phyloP scores from a whole-genome alignment of 2,888 invertebrate genomes.

The Formica aserva region DNA sequence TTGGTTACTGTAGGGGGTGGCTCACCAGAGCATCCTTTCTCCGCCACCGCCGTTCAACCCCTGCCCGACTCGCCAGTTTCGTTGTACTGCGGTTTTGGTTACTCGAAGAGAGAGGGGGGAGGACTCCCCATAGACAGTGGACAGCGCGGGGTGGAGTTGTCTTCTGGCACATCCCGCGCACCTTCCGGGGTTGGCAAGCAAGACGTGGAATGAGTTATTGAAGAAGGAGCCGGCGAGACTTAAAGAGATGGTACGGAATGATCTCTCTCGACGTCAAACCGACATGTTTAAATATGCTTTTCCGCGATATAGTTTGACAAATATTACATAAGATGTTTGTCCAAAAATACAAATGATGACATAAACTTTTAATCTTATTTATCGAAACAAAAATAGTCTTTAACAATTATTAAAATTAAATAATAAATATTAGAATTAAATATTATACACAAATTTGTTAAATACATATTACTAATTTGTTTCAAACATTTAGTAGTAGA shows the following conservation, averaged over 20 bases:
- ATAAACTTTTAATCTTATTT: slow-evolving; percentile 9
- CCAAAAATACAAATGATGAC: neutral
- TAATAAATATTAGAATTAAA: neutral
- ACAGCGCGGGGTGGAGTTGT: slow-evolving; percentile 70
- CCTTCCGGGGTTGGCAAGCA: slow-evolving; percentile 72
- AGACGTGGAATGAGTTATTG: slow-evolving; percentile 76
- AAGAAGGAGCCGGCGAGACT: slow-evolving; percentile 57
- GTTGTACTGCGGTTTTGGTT: slow-evolving; percentile 68
- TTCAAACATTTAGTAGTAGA: neutral
- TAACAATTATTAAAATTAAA: neutral
- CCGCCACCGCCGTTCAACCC: slow-evolving; percentile 47
- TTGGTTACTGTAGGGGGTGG: slow-evolving; percentile 71
- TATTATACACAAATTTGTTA: neutral
- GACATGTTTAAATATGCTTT: neutral
- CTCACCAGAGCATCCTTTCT: slow-evolving; percentile 39
- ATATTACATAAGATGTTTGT: neutral
- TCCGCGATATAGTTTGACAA: neutral
- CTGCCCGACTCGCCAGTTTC: slow-evolving; percentile 50
- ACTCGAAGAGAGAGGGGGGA: slow-evolving; percentile 43
- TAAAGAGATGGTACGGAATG: slow-evolving; percentile 30
- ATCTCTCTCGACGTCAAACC: neutral
- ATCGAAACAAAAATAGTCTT: neutral
- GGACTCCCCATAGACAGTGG: slow-evolving; percentile 53
- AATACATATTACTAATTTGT: neutral
- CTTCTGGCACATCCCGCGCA: slow-evolving; percentile 73